Conservation (phyloP, 2,797 vertebrate genomes). For the Pseudocheirus occidentalis region DNA sequence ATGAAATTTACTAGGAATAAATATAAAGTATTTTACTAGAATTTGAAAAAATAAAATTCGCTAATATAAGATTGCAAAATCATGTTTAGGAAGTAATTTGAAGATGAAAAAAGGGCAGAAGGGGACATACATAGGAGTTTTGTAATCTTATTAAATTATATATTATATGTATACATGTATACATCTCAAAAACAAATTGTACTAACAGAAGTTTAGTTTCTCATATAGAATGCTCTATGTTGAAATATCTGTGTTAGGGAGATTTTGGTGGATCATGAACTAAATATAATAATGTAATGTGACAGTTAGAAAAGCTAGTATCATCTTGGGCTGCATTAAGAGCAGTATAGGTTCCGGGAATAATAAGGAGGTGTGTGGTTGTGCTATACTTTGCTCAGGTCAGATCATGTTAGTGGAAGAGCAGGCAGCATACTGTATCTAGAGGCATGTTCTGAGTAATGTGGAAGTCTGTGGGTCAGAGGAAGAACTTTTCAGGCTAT, state of each 20-base stretch:
- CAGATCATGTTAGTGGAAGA: neutral
- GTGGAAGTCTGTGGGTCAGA: neutral
- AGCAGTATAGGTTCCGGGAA: neutral
- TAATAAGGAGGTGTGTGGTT: neutral
- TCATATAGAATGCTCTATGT: neutral
- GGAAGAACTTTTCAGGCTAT: neutral
- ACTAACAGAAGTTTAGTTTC: neutral
- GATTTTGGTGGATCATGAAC: too few species aligned
- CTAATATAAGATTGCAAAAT: neutral
- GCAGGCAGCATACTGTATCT: neutral
- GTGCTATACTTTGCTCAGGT: neutral
- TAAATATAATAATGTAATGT: too few species aligned
- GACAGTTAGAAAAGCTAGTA: neutral
- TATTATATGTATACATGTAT: neutral
- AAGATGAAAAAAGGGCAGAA: neutral
- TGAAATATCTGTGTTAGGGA: neutral
- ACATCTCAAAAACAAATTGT: neutral
- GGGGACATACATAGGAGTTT: neutral
- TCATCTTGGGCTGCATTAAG: neutral
- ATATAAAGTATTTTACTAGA: neutral
- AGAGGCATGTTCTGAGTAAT: neutral
- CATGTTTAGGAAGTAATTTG: neutral
- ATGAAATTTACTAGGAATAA: neutral
- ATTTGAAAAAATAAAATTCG: neutral
- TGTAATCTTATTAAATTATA: neutral